Percentiles rank a stretch among this genome's conserved stretches.
Evolutionary conservation across 2,797 vertebrate species (phyloP).

Genomic region (Pristis pectinata): DNA sequence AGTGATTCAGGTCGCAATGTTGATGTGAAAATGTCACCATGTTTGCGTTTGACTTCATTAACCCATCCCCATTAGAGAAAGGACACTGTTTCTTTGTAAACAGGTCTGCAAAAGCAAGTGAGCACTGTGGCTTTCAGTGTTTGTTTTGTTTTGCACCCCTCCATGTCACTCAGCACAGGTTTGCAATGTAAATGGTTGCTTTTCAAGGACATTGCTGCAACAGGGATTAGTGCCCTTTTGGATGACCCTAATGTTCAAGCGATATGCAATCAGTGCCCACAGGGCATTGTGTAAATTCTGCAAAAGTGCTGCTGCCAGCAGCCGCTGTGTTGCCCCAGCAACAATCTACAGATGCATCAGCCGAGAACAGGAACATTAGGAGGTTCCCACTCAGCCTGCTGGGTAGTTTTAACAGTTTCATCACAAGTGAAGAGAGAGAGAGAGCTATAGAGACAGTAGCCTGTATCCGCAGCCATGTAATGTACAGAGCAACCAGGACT

Average conservation of each 20-base stretch:
- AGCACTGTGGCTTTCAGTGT: not conserved
- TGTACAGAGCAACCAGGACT: not conserved
- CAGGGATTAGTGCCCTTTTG: not conserved
- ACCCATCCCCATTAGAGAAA: not conserved
- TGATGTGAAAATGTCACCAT: not conserved
- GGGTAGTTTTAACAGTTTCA: not conserved
- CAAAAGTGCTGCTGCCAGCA: not conserved
- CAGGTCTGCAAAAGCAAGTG: not conserved
- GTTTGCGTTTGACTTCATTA: not conserved
- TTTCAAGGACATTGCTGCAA: not conserved
- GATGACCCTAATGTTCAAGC: not conserved
- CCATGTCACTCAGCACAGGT: not conserved
- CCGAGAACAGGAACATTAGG: not conserved
- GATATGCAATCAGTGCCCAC: not conserved
- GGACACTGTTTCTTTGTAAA: not conserved
- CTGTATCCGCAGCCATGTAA: not conserved
- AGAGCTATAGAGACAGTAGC: not conserved
- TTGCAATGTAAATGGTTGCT: not conserved
- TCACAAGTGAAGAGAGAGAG: not conserved
- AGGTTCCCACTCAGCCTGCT: not conserved
- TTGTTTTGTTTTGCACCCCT: not conserved
- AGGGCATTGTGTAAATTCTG: not conserved
- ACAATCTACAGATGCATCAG: conserved; percentile 10
- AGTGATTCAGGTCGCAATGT: not conserved
- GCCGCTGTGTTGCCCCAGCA: not conserved